Conservation (phyloP, 2,797 vertebrate genomes). For the Lagodon rhomboides region DNA sequence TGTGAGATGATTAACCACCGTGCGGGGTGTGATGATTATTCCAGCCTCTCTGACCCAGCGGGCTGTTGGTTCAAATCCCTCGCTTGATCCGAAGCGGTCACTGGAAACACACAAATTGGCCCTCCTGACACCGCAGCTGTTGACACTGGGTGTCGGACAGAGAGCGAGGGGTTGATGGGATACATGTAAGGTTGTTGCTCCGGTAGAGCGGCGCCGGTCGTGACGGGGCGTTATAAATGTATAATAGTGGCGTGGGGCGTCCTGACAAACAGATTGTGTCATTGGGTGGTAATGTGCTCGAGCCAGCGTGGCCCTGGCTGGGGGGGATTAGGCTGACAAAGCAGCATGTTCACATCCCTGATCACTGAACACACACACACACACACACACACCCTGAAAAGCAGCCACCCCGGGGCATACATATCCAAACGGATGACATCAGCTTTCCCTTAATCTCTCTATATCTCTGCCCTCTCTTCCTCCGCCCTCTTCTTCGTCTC, state of each 20-base stretch:
- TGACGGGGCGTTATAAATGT: conserved; percentile 44
- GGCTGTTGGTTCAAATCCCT: conserved; percentile 60
- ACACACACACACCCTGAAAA: conserved; percentile 48
- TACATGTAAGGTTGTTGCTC: conserved; percentile 33
- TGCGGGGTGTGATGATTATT: conserved; percentile 60
- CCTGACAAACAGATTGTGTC: conserved; percentile 79
- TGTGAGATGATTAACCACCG: conserved; percentile 67
- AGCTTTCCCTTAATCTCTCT: conserved; percentile 72
- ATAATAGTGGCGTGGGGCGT: conserved; percentile 46
- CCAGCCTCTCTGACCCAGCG: conserved; percentile 53
- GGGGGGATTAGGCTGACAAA: conserved; percentile 84
- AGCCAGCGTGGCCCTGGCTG: conserved; percentile 60
- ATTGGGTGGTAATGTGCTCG: conserved; percentile 73
- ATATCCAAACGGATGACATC: conserved; percentile 78
- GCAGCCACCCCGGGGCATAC: conserved; percentile 51
- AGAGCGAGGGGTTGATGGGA: conserved; percentile 20
- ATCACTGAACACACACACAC: conserved; percentile 54
- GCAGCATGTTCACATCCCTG: conserved; percentile 72
- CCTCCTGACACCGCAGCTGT: conserved; percentile 24
- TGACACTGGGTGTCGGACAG: conserved; percentile 1
- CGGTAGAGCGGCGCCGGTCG: conserved; percentile 1
- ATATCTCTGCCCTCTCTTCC: conserved; percentile 49
- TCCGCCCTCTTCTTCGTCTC: conserved; percentile 26
- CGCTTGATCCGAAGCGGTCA: conserved; percentile 25
- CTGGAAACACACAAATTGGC: conserved; percentile 41